phyloP scores from a whole-genome alignment of 2,888 invertebrate genomes.

The Polydesmus complanatus region DNA sequence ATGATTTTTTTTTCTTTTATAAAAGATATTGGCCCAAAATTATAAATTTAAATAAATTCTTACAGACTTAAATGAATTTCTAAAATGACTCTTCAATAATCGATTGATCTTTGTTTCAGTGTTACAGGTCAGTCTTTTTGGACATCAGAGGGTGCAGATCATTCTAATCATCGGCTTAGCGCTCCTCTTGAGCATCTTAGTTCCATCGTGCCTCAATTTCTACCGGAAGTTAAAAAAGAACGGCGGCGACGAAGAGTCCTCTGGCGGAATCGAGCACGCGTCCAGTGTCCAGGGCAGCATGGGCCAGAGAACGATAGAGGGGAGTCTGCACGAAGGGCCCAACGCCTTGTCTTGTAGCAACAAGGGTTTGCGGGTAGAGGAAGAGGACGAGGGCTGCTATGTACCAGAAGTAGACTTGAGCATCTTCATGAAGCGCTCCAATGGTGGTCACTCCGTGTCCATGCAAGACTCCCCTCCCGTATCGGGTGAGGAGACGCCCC shows the following conservation, averaged over 20 bases:
- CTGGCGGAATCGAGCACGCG: not conserved
- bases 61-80: not conserved
- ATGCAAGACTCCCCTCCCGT: slow-evolving; percentile 2
- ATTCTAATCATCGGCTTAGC: slow-evolving; percentile 76
- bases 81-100: not conserved
- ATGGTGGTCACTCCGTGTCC: slow-evolving; percentile 15
- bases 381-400: slow-evolving; percentile 17
- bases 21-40: too few species aligned
- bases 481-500: slow-evolving; percentile 9
- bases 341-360: not conserved
- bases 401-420: slow-evolving; percentile 19
- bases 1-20: too few species aligned
- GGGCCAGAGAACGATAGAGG: slow-evolving; percentile 9
- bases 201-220: slow-evolving; percentile 77
- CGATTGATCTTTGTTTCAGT: too few species aligned
- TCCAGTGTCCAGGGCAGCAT: not conserved
- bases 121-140: too few species aligned
- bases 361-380: slow-evolving; percentile 3
- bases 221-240: slow-evolving; percentile 46
- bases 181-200: slow-evolving; percentile 74
- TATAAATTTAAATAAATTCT: not conserved
- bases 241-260: slow-evolving; percentile 21
- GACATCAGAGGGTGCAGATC: slow-evolving; percentile 41
- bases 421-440: slow-evolving; percentile 15
- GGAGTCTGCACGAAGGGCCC: slow-evolving; percentile 6